phyloP scores from a whole-genome alignment of 37 sponge, comb jelly and placozoan genomes.

The Corticium candelabrum region DNA sequence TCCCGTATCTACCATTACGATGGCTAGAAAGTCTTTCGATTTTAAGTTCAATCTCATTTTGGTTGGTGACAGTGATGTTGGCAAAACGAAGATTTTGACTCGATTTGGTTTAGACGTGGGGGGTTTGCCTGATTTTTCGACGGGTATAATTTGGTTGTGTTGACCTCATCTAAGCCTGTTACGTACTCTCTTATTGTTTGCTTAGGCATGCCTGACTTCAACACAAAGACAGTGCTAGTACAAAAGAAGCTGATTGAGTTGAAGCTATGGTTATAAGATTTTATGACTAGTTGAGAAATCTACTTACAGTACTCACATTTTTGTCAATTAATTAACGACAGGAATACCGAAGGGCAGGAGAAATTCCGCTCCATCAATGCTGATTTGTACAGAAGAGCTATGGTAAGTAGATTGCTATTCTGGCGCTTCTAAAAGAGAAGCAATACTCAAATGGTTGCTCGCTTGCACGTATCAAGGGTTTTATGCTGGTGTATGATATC shows the following conservation, averaged over 20 bases:
- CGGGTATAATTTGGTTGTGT: too few species aligned
- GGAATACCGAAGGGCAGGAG: slow-evolving; percentile 95
- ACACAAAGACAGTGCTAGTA: slow-evolving; percentile 89
- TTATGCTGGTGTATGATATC: slow-evolving; percentile 91
- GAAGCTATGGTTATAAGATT: slow-evolving; percentile 87
- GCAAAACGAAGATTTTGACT: slow-evolving; percentile 84
- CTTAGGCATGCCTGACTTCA: slow-evolving; percentile 93
- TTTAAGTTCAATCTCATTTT: slow-evolving; percentile 80
- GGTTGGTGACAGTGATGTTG: slow-evolving; percentile 87
- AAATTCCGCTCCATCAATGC: slow-evolving; percentile 88
- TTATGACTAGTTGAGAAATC: too few species aligned
- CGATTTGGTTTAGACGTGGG: slow-evolving; percentile 80
- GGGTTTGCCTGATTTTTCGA: too few species aligned
- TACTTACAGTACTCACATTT: not conserved
- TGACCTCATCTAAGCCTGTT: too few species aligned
- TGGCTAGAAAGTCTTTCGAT: slow-evolving; percentile 66
- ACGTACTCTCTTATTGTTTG: too few species aligned
- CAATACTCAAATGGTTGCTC: too few species aligned
- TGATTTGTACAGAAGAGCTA: slow-evolving; percentile 86
- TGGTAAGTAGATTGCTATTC: too few species aligned
- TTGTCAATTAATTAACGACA: too few species aligned
- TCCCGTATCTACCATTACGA: too few species aligned
- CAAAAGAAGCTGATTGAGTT: slow-evolving; percentile 81
- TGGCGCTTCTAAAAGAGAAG: too few species aligned
- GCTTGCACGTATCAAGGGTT: slow-evolving; percentile 47